Evolutionary conservation across 2,797 vertebrate species (phyloP).

Genomic region (Picus viridis): DNA sequence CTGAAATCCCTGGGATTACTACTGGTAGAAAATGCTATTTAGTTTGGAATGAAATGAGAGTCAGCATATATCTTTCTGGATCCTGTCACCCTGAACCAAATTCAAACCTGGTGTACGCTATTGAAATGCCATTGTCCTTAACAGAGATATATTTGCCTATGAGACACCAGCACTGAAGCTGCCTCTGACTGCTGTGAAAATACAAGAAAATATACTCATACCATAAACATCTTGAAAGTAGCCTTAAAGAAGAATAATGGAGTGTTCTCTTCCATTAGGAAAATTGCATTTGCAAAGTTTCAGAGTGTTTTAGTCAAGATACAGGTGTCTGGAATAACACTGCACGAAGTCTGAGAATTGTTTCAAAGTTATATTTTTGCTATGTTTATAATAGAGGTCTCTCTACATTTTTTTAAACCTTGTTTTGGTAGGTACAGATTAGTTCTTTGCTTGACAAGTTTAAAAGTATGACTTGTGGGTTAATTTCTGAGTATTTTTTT

Average conservation of each 20-base stretch:
- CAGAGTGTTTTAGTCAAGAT: neutral
- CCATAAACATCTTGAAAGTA: neutral
- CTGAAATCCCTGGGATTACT: neutral
- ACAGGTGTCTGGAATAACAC: neutral
- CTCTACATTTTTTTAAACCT: neutral
- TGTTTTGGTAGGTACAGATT: neutral
- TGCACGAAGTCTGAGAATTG: neutral
- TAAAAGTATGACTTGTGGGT: rapidly evolving
- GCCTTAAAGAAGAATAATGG: neutral
- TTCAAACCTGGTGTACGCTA: neutral
- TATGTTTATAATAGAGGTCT: neutral
- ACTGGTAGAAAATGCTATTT: neutral
- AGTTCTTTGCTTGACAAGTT: neutral
- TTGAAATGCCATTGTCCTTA: conserved; percentile 4
- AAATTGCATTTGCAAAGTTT: neutral
- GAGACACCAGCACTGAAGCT: neutral
- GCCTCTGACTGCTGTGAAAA: neutral
- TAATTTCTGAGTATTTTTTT: neutral
- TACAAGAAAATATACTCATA: neutral
- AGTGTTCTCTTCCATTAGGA: neutral
- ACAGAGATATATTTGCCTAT: neutral
- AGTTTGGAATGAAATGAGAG: neutral
- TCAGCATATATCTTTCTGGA: neutral
- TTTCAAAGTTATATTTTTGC: neutral
- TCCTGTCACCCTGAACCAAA: neutral